Percentiles rank a stretch among this genome's conserved stretches.
Evolutionary conservation across 2,797 vertebrate genomes (phyloP).

Genomic region (Triplophysa bombifrons): DNA sequence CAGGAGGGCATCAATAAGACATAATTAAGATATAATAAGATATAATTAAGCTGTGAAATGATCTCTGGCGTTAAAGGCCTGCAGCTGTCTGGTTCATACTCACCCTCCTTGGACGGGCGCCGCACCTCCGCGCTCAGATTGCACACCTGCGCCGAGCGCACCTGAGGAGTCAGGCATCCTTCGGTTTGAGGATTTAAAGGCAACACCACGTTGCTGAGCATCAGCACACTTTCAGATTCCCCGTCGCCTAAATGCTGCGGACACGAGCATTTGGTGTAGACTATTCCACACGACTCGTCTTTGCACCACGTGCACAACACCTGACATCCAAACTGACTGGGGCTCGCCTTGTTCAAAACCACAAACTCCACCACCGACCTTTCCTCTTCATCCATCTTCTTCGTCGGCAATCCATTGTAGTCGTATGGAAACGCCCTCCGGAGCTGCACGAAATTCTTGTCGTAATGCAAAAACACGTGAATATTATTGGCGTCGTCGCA

Average conservation of each 20-base stretch:
- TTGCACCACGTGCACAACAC: slow-evolving; percentile 96
- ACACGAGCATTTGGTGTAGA: slow-evolving; percentile 98
- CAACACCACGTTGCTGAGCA: slow-evolving; percentile 97
- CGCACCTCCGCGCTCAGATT: slow-evolving; percentile 97
- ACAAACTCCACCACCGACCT: slow-evolving; percentile 98
- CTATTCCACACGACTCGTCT: slow-evolving; percentile 96
- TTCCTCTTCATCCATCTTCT: slow-evolving; percentile 90
- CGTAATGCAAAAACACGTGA: slow-evolving; percentile 97
- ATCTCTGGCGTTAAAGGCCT: slow-evolving; percentile 26
- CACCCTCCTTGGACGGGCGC: slow-evolving; percentile 97
- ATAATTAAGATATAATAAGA: neutral
- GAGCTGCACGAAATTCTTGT: slow-evolving; percentile 99
- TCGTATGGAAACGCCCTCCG: slow-evolving; percentile 91
- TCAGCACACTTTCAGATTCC: slow-evolving; percentile 91
- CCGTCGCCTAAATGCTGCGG: slow-evolving; percentile 97
- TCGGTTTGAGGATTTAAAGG: slow-evolving; percentile 98
- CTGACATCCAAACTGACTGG: slow-evolving; percentile 98
- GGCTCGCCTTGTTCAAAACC: slow-evolving; percentile 98
- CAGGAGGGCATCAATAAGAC: slow-evolving; percentile 34
- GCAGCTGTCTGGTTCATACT: slow-evolving; percentile 70
- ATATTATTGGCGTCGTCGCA: slow-evolving; percentile 94
- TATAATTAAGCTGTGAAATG: slow-evolving; percentile 41
- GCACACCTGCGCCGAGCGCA: slow-evolving; percentile 95
- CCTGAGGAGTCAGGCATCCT: slow-evolving; percentile 95
- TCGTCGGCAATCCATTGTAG: slow-evolving; percentile 89